A percentile compares a stretch with the other conserved stretches of the same genome.
Evolutionary conservation across 2,888 invertebrate genomes (phyloP).

Genomic region (Miltochrista miniata): DNA sequence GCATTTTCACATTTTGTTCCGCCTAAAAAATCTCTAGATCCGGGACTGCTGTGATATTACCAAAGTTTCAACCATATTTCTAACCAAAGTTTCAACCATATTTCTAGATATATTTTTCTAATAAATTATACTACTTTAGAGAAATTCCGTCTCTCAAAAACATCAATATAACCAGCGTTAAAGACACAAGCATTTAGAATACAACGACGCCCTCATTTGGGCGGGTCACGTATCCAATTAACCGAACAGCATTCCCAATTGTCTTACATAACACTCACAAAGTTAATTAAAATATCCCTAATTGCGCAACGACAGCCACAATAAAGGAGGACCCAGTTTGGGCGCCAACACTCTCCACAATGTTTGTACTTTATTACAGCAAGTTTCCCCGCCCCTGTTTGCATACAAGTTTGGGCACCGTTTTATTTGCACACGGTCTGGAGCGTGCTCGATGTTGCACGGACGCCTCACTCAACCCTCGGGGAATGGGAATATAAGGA

Average conservation of each 20-base stretch:
- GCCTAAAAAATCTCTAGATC: too few relatives aligned
- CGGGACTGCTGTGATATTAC: too few relatives aligned
- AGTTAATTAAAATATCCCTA: slow-evolving; percentile 75
- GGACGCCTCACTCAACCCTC: slow-evolving; percentile 33
- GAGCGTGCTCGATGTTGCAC: slow-evolving; percentile 38
- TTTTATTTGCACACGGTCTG: slow-evolving; percentile 43
- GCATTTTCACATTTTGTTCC: too few relatives aligned
- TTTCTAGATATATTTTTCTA: too few relatives aligned
- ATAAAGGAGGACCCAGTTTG: slow-evolving; percentile 35
- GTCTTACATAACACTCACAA: slow-evolving; percentile 68
- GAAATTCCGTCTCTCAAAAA: slow-evolving; percentile 21
- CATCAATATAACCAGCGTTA: slow-evolving; percentile 52
- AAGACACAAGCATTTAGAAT: slow-evolving; percentile 53
- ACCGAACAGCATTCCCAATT: slow-evolving; percentile 69
- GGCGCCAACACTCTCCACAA: slow-evolving; percentile 55
- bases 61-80: too few relatives aligned
- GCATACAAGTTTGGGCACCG: slow-evolving; percentile 49
- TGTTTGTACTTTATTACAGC: slow-evolving; percentile 77
- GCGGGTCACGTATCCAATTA: slow-evolving; percentile 70
- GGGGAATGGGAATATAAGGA: slow-evolving; percentile 26
- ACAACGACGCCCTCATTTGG: slow-evolving; percentile 50
- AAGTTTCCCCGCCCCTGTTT: slow-evolving; percentile 68
- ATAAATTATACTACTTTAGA: too few relatives aligned
- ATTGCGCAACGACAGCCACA: slow-evolving; percentile 52
- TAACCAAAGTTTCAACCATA: too few relatives aligned